Base-by-base conservation (phyloP, 2,888 invertebrate genomes). In the Stictocephala bisonia region DNA sequence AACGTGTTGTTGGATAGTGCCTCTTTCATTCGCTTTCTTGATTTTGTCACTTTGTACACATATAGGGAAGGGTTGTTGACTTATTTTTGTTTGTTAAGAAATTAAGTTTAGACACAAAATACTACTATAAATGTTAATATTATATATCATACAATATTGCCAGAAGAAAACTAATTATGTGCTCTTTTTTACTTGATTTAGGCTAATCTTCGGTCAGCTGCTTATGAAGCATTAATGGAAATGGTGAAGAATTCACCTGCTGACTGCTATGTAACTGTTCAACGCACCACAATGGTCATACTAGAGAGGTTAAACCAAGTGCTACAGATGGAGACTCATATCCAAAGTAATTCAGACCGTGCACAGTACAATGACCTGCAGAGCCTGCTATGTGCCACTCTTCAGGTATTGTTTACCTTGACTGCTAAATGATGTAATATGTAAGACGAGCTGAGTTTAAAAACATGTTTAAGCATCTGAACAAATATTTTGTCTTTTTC, bases 211-310 rank as follows among this genome's bases (percentile, higher is more conserved):
- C 88, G 99, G 78, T 95, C 96, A 26, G 97, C 99, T 31, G 99
- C 99, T 0, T 99, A 99, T 83, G 99, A 99, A 85, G 98, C 99
- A 0, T 87, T 99, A 0, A 99, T 99, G 99, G 99, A 99, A 86
- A 93, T 99, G 93, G 95, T 99, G 50, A 99, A 99, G 84, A 99
- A 98, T 84, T 97, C 97, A 1, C 98, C 99, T 0, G 90, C 91
- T 78, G 98, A 99, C 86, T 99, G 99, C 84, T 99, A 99, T 84
- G 88, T 93, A 1, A 94, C 95, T 60, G 99, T 99, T 41, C 97
- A 99, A 85, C 93, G 93, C 82, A 98, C 99, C 0, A 98, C 99
- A 0, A 92, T 99, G 90, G 93, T 98, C 15, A 96, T 99, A 79
- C 86, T 99, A 80, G 95, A 97, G 80, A 88, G 97, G 79, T 85